A percentile compares a stretch with the other conserved stretches of the same genome.
Conservation (phyloP, 2,113 vertebrate species). For the Poeciliopsis occidentalis region DNA sequence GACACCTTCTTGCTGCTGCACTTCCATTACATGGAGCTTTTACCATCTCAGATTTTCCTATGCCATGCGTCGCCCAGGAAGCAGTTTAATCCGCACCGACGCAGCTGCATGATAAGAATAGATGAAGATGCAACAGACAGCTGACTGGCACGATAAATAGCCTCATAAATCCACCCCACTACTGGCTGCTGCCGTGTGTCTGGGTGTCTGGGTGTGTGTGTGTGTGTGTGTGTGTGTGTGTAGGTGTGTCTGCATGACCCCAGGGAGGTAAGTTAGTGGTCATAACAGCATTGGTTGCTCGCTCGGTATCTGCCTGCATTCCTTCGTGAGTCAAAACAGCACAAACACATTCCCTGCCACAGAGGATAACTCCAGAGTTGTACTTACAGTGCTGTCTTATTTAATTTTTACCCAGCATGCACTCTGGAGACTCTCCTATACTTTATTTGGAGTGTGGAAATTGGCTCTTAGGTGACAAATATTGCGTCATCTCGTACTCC, state of each 20-base stretch:
- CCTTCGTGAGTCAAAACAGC: slow-evolving; percentile 46
- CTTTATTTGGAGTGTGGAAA: no score
- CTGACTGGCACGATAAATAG: slow-evolving; percentile 48
- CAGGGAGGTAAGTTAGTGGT: slow-evolving; percentile 35
- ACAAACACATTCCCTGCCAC: slow-evolving; percentile 33
- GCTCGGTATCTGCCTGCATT: slow-evolving; percentile 65
- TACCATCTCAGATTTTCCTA: slow-evolving; percentile 25
- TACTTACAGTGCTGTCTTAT: slow-evolving; percentile 24
- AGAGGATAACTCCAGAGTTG: slow-evolving; percentile 15
- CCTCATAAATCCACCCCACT: slow-evolving; percentile 46
- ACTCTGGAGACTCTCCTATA: background rate
- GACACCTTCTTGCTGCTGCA: slow-evolving; percentile 4
- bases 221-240: slow-evolving; percentile 16
- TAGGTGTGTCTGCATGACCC: slow-evolving; percentile 25
- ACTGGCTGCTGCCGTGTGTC: slow-evolving; percentile 5
- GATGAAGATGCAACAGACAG: slow-evolving; percentile 43
- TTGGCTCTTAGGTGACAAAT: no score
- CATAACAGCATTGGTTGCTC: slow-evolving; percentile 38
- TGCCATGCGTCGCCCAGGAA: slow-evolving; percentile 28
- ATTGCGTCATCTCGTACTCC: no score
- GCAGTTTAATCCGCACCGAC: slow-evolving; percentile 41
- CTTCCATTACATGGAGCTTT: slow-evolving; percentile 29
- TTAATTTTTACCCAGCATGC: slow-evolving; percentile 6
- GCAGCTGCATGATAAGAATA: slow-evolving; percentile 55
- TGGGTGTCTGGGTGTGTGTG: background rate